These are phyloP conservation scores for Smutsia temminckii DNA, from an alignment of 2,797 vertebrate genomes.

Conservation along the genomic window DNA sequence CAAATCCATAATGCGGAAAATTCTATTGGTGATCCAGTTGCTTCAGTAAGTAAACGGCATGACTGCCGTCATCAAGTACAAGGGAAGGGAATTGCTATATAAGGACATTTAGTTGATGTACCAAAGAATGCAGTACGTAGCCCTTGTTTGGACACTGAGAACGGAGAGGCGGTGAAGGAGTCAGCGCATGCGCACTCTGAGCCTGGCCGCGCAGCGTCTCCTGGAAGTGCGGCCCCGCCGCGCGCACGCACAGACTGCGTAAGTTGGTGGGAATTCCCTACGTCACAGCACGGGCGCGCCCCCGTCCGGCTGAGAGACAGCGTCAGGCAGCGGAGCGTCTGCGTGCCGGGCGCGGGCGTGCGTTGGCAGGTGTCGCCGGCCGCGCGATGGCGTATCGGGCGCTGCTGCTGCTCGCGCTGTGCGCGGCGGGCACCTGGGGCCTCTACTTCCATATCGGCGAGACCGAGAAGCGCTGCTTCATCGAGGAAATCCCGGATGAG, in stretches of 20 bases:
- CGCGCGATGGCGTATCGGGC: background rate
- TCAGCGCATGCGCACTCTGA: fast-evolving
- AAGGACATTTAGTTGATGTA: background rate
- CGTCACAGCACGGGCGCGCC: background rate
- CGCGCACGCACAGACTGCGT: background rate
- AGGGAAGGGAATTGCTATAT: background rate
- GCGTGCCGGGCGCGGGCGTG: background rate
- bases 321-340: background rate
- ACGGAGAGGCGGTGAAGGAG: background rate
- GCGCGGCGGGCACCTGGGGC: constrained; percentile 77
- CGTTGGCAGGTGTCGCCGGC: constrained; percentile 46
- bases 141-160: background rate
- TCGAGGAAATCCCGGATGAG: constrained; percentile 95
- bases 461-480: constrained; percentile 96
- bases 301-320: fast-evolving
- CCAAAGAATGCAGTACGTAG: background rate
- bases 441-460: constrained; percentile 96
- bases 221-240: background rate
- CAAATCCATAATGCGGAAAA: background rate
- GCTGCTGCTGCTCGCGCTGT: constrained; percentile 69
- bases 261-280: background rate
- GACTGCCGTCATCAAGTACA: background rate
- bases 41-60: background rate
- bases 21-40: background rate
- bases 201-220: fast-evolving